phyloP scores from a whole-genome alignment of 1,140 invertebrate species.

The Scaptodrosophila lebanonensis region DNA sequence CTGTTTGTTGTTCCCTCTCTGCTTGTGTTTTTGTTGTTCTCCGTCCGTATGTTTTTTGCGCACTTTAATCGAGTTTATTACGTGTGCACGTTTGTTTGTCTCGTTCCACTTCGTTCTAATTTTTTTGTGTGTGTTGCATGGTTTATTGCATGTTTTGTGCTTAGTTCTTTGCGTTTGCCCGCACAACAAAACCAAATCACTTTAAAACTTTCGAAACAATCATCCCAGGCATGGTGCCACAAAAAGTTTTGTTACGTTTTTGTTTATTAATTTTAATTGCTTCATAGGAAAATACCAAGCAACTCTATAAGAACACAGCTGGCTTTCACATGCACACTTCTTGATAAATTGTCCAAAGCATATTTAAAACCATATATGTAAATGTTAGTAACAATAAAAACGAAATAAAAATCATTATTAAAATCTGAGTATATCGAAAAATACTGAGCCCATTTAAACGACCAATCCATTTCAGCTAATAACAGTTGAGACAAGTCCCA shows the following conservation, averaged over 20 bases:
- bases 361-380: no score
- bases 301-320: no score
- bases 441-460: no score
- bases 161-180: slow-evolving; percentile 8
- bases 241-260: slow-evolving; percentile 37
- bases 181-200: slow-evolving; percentile 26
- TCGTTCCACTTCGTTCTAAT: no score
- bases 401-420: no score
- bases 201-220: slow-evolving; percentile 24
- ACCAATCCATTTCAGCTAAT: no score
- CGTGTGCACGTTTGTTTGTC: slow-evolving; percentile 14
- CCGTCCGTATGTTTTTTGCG: slow-evolving; percentile 61
- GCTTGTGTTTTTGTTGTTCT: slow-evolving; percentile 38
- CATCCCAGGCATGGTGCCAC: slow-evolving; percentile 1
- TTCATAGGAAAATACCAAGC: slow-evolving; percentile 19
- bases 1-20: slow-evolving; percentile 23
- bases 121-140: no score
- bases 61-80: slow-evolving; percentile 72
- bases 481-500: no score
- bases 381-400: no score
- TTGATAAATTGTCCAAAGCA: no score
- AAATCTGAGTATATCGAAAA: no score
- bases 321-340: no score
- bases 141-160: not conserved
- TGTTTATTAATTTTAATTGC: slow-evolving; percentile 50